A percentile compares a stretch with the other conserved stretches of the same genome.
Evolutionary conservation across 2,113 vertebrate genomes (phyloP).

Genomic region (Camelus dromedarius): DNA sequence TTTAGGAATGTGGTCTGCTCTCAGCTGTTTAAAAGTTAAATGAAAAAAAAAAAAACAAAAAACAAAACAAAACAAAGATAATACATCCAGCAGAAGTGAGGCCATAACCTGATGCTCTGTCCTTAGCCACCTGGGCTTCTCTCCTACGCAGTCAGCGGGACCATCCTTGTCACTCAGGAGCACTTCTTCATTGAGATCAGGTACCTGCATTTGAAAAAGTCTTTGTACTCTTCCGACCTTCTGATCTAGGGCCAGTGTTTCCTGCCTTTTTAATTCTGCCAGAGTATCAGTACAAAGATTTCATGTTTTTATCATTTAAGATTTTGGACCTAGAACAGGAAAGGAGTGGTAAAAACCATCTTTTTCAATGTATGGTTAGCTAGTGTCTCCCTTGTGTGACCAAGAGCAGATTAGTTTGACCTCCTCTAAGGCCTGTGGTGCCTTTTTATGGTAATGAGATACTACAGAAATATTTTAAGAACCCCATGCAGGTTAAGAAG

Average conservation of each 20-base stretch:
- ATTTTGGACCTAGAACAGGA: slow-evolving; percentile 3
- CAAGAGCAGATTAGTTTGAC: slow-evolving; percentile 3
- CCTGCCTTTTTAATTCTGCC: slow-evolving; percentile 64
- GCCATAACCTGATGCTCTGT: slow-evolving; percentile 84
- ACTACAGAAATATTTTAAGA: background rate
- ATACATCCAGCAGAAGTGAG: slow-evolving; percentile 78
- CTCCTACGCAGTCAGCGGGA: slow-evolving; percentile 79
- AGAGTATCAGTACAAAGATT: background rate
- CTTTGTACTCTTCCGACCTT: slow-evolving; percentile 51
- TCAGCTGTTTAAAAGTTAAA: slow-evolving; percentile 82
- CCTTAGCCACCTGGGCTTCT: slow-evolving; percentile 71
- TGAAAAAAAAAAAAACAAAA: slow-evolving; percentile 75
- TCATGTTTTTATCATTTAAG: background rate
- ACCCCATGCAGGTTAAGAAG: background rate
- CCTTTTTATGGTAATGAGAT: slow-evolving; percentile 3
- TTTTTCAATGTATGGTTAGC: background rate
- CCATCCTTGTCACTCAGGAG: slow-evolving; percentile 56
- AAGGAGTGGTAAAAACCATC: background rate
- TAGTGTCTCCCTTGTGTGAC: background rate
- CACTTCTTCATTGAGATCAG: background rate
- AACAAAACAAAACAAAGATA: slow-evolving; percentile 48
- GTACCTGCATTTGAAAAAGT: slow-evolving; percentile 30
- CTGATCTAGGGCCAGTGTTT: background rate
- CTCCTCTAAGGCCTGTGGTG: background rate
- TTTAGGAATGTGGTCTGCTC: slow-evolving; percentile 76